Conservation (phyloP, 2,797 vertebrate species). For the Potorous gilbertii region DNA sequence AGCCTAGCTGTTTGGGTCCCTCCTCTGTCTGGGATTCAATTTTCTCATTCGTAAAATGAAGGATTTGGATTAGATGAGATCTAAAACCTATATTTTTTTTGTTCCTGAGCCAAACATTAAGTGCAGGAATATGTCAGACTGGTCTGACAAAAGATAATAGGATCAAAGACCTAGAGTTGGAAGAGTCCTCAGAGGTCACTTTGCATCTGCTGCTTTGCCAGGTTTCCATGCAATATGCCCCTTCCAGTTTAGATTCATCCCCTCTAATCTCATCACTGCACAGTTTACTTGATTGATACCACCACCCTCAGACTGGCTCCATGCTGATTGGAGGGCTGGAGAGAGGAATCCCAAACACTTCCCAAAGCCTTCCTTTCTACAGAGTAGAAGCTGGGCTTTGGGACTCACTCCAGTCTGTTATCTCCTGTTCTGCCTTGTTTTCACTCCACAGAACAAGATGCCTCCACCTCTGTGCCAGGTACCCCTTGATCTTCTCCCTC, state of each 20-base stretch:
- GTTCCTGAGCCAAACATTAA: not conserved
- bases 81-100: not conserved
- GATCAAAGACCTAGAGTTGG: not conserved
- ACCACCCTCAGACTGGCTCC: not conserved
- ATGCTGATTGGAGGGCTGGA: not conserved
- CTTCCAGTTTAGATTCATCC: not conserved
- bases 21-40: not conserved
- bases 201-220: not conserved
- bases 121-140: not conserved
- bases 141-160: not conserved
- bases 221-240: not conserved
- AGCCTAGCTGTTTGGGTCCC: not conserved
- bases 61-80: not conserved
- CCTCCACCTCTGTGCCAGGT: not conserved
- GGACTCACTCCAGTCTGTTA: not conserved
- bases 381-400: not conserved
- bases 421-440: not conserved
- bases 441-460: not conserved
- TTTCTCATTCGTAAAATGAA: not conserved
- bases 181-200: not conserved
- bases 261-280: not conserved
- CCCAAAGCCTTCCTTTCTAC: not conserved
- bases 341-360: not conserved
- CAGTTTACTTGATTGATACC: not conserved
- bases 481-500: not conserved